Conservation (phyloP, 2,888 invertebrate species). For the Dicycla oo region DNA sequence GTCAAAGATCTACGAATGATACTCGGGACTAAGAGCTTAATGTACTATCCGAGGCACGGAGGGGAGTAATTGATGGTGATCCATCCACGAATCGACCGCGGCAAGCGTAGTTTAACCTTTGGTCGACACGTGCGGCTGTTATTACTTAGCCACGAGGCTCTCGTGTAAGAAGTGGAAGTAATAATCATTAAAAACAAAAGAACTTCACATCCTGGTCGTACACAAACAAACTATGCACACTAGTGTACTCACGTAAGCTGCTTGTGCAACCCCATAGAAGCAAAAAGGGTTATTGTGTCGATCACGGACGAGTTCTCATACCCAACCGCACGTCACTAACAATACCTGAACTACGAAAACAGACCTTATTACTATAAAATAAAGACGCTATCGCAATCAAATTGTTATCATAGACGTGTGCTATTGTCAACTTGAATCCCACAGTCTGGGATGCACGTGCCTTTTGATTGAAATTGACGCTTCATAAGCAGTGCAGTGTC, state of each 20-base stretch:
- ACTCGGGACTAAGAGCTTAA: too few relatives aligned
- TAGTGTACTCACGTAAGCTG: constrained; percentile 14
- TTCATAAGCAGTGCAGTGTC: background rate
- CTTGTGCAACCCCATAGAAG: constrained; percentile 26
- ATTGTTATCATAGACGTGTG: background rate
- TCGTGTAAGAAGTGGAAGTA: too few relatives aligned
- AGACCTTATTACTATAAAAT: background rate
- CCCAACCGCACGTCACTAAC: background rate
- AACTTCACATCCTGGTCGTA: background rate
- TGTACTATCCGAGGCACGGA: too few relatives aligned
- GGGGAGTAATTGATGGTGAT: too few relatives aligned
- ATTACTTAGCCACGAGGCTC: too few relatives aligned
- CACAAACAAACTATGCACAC: constrained; percentile 6
- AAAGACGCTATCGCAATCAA: background rate
- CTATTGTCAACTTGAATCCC: constrained; percentile 26
- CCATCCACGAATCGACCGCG: too few relatives aligned
- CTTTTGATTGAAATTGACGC: constrained; percentile 27
- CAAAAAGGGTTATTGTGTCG: constrained; percentile 46
- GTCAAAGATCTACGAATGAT: too few relatives aligned
- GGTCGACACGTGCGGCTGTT: too few relatives aligned
- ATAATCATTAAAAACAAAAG: constrained; percentile 17
- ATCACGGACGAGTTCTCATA: constrained; percentile 38
- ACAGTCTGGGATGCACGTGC: constrained; percentile 23
- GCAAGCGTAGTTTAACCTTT: too few relatives aligned
- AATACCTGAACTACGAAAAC: background rate